Conservation (phyloP, 2,113 vertebrate species). For the zebrafish (Danio rerio) region DNA sequence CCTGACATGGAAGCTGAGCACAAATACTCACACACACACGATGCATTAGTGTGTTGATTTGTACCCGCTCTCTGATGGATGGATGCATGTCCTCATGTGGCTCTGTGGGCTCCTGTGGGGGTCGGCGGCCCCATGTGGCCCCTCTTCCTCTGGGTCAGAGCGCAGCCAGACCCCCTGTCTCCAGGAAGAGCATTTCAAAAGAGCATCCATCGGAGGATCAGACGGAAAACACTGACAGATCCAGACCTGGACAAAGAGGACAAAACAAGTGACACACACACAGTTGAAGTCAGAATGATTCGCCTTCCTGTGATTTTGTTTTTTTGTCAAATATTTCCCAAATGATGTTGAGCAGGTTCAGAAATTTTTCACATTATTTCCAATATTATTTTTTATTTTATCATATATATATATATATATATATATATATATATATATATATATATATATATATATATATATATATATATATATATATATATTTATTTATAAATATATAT, state of each 20-base stretch:
- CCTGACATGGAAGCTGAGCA: neutral
- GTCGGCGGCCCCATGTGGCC: conserved; percentile 75
- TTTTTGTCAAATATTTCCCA: too few species aligned
- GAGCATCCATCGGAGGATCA: conserved; percentile 61
- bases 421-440: too few species aligned
- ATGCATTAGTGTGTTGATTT: conserved; percentile 17
- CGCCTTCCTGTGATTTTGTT: too few species aligned
- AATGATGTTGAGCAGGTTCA: too few species aligned
- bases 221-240: conserved; percentile 57
- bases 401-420: too few species aligned
- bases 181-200: conserved; percentile 78
- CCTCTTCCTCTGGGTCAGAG: conserved; percentile 68
- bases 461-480: too few species aligned
- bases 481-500: too few species aligned
- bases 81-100: conserved; percentile 74
- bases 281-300: too few species aligned
- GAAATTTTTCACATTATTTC: too few species aligned
- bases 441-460: too few species aligned
- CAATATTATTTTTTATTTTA: too few species aligned
- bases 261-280: conserved; percentile 12
- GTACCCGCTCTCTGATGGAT: conserved; percentile 55
- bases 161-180: conserved; percentile 67
- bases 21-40: neutral
- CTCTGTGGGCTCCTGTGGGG: conserved; percentile 76
- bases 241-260: conserved; percentile 14